Evolutionary conservation across 1,140 invertebrate species (phyloP).

Genomic region (Rhagoletis zephyria): DNA sequence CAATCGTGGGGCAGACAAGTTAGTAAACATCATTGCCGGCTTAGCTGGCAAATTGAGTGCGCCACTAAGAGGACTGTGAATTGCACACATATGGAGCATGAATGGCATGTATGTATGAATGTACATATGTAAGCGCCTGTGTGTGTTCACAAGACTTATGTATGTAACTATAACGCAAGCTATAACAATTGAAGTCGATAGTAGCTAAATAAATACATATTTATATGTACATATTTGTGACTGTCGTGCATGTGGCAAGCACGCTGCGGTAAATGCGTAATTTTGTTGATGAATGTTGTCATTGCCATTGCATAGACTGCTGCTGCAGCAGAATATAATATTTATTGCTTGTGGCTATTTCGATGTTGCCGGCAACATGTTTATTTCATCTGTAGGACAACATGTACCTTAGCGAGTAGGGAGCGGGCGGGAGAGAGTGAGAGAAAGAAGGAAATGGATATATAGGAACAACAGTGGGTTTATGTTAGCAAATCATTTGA

Average conservation of each 20-base stretch:
- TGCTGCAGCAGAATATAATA: not conserved
- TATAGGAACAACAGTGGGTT: too few species aligned
- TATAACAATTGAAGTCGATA: not conserved
- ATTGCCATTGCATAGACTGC: not conserved
- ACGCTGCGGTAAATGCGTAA: not conserved
- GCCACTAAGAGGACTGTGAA: not conserved
- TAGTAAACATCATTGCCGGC: constrained; percentile 32
- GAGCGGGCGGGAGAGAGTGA: too few species aligned
- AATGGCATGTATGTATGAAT: not conserved
- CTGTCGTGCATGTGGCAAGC: not conserved
- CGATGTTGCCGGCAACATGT: not conserved
- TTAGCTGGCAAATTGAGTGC: constrained; percentile 49
- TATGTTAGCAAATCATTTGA: too few species aligned
- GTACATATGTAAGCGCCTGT: not conserved
- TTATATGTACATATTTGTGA: not conserved
- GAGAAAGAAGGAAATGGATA: too few species aligned
- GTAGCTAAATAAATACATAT: not conserved
- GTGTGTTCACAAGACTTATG: not conserved
- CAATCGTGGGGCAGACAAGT: constrained; percentile 40
- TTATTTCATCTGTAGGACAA: too few species aligned
- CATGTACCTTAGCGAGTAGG: too few species aligned
- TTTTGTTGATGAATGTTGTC: not conserved
- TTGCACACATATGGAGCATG: not conserved
- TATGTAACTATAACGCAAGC: not conserved
- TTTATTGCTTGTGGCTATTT: not conserved